Evolutionary conservation across 2,797 vertebrate genomes (phyloP).

Genomic region (Acanthurus lineatus): DNA sequence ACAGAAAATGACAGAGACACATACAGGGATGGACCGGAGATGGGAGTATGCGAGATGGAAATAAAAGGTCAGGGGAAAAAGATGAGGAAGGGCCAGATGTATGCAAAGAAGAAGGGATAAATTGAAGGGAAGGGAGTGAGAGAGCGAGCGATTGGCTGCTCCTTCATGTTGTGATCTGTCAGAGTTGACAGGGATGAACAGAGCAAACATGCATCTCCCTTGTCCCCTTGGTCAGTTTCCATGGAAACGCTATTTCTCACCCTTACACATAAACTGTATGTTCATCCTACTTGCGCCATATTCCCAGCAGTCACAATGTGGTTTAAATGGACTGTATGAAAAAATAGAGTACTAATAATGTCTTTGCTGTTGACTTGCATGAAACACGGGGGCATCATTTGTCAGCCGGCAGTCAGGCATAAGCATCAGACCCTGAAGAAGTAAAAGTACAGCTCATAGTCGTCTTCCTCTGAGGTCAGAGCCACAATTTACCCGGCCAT

Average conservation of each 20-base stretch:
- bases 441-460: constrained; percentile 29
- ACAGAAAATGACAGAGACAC: constrained; percentile 8
- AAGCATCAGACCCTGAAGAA: constrained; percentile 29
- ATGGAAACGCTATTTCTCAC: constrained; percentile 79
- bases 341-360: constrained; percentile 30
- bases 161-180: constrained; percentile 79
- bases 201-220: constrained; percentile 73
- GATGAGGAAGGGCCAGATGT: constrained; percentile 17
- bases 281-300: constrained; percentile 42
- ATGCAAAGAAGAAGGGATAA: constrained; percentile 49
- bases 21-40: background rate
- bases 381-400: constrained; percentile 12
- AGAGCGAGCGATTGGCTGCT: constrained; percentile 54
- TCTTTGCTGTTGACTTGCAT: constrained; percentile 21
- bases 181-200: constrained; percentile 73
- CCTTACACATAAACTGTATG: constrained; percentile 55
- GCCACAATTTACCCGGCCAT: constrained; percentile 60
- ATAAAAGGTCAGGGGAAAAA: constrained; percentile 29
- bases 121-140: constrained; percentile 38
- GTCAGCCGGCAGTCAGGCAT: background rate
- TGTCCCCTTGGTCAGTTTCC: constrained; percentile 79
- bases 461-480: constrained; percentile 54
- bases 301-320: constrained; percentile 40
- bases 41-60: constrained; percentile 18
- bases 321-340: constrained; percentile 44